Evolutionary conservation across 2,113 vertebrate species (phyloP), one percentile per base, ranked within the genome.

Genomic region (Trichechus manatus): DNA sequence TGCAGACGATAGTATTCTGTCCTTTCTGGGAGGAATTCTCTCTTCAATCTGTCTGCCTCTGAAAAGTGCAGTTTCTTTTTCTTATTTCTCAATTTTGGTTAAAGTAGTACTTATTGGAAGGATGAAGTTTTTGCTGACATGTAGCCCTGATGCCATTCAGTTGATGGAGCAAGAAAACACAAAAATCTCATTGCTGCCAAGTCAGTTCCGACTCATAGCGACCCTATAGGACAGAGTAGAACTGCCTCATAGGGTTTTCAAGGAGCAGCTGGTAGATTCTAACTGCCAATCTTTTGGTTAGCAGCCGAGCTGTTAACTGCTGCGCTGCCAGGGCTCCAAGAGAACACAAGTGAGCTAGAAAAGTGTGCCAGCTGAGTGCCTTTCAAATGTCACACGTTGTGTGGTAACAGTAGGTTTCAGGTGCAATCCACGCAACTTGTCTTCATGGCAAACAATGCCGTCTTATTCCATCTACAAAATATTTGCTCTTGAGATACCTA

Each of bases 51-150:
- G 89, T 91, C 93, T 97, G 89, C 68, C n/a, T 97, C 36, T 88
- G 64, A 81, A 97, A 95, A 27, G 63, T 72, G 4, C 33, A 33
- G 93, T 95, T 97, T 95, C 94, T 89, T 95, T 97, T 93, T 91
- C 14, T 53, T 66, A 89, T 94, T 97, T 95, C 29, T 81, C n/a
- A 86, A 6, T 97, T 61, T 53, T 84, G 95, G 61, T 78, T 93
- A 83, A 95, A 91, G 36, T 0, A 0, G 0, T 31, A 70, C 25
- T 33, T 63, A 56, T 56, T 53, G 75, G 47, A 93, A 96, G 87
- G 66, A 79, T 87, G 80, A 70, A n/a, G 3, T 42, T 88, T 96
- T 17, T 96, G 50, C 81, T 97, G 4, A 6, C 75, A 50, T 42
- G n/a, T 64, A 95, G 36, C 70, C 68, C 1, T 33, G 31, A 44